Percentiles rank a stretch among this genome's conserved stretches.
Conservation (phyloP, 2,797 vertebrate genomes). For the Garrulus glandarius region DNA sequence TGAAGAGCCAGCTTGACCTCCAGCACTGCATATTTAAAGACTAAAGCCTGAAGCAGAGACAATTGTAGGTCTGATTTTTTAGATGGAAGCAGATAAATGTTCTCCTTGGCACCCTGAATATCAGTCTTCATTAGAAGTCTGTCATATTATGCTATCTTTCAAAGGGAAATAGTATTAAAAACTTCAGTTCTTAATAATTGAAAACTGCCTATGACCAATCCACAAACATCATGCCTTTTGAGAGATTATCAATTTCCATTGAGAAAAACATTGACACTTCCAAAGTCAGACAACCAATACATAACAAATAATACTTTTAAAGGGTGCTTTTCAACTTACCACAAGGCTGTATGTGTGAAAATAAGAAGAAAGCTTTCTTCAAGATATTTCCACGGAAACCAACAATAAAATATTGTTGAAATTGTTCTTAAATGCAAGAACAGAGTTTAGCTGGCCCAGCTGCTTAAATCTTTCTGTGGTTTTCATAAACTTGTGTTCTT, state of each 20-base stretch:
- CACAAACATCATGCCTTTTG: fast-evolving
- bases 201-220: neutral
- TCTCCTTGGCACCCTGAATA: neutral
- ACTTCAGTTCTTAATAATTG: neutral
- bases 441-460: neutral
- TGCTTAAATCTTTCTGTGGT: neutral
- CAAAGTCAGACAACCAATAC: neutral
- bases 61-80: neutral
- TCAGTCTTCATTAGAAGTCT: neutral
- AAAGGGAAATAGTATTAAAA: neutral
- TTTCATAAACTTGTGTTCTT: neutral
- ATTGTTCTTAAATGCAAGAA: neutral
- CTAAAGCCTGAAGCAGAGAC: neutral
- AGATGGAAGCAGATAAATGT: neutral
- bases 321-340: neutral
- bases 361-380: neutral
- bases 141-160: neutral
- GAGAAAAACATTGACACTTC: neutral
- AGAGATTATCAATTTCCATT: neutral
- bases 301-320: neutral
- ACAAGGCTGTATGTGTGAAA: neutral
- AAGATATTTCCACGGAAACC: neutral
- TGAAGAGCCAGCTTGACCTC: neutral
- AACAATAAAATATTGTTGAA: neutral
- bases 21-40: neutral